Percentiles rank a stretch among this genome's conserved stretches.
These are phyloP conservation scores for Charadrius vociferus DNA, from an alignment of 2,113 vertebrate species.

Conservation along the genomic window DNA sequence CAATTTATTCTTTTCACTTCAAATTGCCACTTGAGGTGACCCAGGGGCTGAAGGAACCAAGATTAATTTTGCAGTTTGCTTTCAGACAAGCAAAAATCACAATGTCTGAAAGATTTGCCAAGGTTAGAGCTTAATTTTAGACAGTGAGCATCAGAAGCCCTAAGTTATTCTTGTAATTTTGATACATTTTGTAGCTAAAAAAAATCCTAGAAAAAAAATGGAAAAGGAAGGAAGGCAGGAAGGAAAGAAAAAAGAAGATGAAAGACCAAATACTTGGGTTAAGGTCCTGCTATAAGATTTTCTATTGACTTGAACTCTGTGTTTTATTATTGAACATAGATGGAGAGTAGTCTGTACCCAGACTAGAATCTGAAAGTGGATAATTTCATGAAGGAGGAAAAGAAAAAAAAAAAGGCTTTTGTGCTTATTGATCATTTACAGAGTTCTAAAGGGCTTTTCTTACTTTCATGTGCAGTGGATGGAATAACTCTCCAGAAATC, in stretches of 20 bases:
- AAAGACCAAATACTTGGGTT: not conserved
- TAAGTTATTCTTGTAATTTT: not conserved
- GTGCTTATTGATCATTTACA: not conserved
- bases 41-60: not conserved
- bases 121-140: not conserved
- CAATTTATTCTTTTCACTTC: slow-evolving; percentile 20
- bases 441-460: not conserved
- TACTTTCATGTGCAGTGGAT: not conserved
- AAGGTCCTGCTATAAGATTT: not conserved
- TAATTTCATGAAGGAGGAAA: not conserved
- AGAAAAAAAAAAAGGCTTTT: not conserved
- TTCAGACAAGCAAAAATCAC: not conserved
- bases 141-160: not conserved
- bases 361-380: not conserved
- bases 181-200: not conserved
- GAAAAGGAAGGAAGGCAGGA: not conserved
- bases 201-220: not conserved
- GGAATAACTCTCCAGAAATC: not conserved
- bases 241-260: not conserved
- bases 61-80: slow-evolving; percentile 13
- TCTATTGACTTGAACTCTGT: not conserved
- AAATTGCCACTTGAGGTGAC: not conserved
- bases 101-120: not conserved
- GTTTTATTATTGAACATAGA: not conserved
- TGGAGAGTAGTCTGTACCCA: not conserved